Evolutionary conservation across 2,113 vertebrate species (phyloP).

Genomic region (Pterophyllum scalare): DNA sequence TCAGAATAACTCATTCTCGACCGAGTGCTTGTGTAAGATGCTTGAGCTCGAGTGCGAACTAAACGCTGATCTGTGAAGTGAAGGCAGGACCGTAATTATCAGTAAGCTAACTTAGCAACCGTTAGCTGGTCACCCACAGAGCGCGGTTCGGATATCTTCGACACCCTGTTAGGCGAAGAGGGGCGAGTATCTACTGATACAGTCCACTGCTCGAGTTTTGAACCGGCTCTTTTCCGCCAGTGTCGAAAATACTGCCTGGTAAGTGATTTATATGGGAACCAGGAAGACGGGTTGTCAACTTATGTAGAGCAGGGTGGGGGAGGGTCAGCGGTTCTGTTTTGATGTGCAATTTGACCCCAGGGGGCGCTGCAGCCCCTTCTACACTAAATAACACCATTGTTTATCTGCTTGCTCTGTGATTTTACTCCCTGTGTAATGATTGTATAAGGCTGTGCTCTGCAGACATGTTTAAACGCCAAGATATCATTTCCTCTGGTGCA

Average conservation of each 20-base stretch:
- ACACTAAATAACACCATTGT: constrained; percentile 4
- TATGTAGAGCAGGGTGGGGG: constrained; percentile 54
- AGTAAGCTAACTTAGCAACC: constrained; percentile 46
- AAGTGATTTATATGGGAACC: constrained; percentile 52
- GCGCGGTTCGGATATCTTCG: constrained; percentile 42
- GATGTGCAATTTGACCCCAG: not conserved
- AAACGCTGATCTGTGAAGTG: constrained; percentile 20
- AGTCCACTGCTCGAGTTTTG: not conserved
- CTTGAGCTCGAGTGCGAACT: constrained; percentile 51
- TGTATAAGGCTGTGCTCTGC: not conserved
- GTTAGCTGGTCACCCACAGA: constrained; percentile 55
- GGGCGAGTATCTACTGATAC: not conserved
- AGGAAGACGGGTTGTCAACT: constrained; percentile 63
- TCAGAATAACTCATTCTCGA: constrained; percentile 73
- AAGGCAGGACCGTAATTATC: not conserved
- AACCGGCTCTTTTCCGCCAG: not conserved
- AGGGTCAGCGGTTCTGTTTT: constrained; percentile 47
- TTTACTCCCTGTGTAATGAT: not conserved
- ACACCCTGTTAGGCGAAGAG: not conserved
- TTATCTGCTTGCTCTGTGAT: not conserved
- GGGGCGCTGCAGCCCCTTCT: constrained; percentile 46
- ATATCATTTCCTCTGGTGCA: not conserved
- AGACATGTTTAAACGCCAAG: not conserved
- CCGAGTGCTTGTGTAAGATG: constrained; percentile 71
- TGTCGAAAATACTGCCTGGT: constrained; percentile 38